Base-by-base conservation (phyloP, 2,888 invertebrate genomes). In the Oithona nana region DNA sequence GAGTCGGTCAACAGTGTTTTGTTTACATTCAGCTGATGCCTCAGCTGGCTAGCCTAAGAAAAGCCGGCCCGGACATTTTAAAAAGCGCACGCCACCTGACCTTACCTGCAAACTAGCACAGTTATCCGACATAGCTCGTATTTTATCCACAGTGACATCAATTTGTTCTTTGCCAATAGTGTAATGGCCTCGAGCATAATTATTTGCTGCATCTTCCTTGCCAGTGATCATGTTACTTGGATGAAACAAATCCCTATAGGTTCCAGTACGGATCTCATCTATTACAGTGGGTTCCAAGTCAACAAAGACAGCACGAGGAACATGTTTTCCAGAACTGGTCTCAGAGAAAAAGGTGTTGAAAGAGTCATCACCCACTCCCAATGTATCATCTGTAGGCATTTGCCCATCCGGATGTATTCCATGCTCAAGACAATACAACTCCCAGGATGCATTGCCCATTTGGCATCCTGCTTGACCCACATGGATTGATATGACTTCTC, bases 201-300 rank as follows among this genome's bases (percentile, higher is more conserved):
- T 95, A 78, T 95, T 94, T 69, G 94, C 94, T 55, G 94, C 94
- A 73, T 94, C 93, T 77, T 93, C 93, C 75, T 94, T 94, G 69
- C 93, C 92, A 69, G 90, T 90, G 75, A 93, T 90, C 74, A 93
- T 79, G 76, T 94, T 93, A 77, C 94, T 93, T 66, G 94, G 94
- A 75, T 95, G 94, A 82, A 94, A 95, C 71, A 95, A 81, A 75
- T 90, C 89, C 67, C 90, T 81, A 80, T 94, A 94, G 68, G 89
- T 88, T 70, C 92, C 92, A 64, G 88, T 89, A 70, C 90, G 83
- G 68, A 90, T 88, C 78, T 90, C 89, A 77, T 90, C 87, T 22
- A 59, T 49, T 8, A 59, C 59, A 13, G 59, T 50, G 24, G 59
- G 59, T 28, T 59, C 59, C 26, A 59, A 50, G 49, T 59, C 59